phyloP scores from a whole-genome alignment of 35 echinoderm and acorn worm genomes.

The Eucidaris tribuloides region DNA sequence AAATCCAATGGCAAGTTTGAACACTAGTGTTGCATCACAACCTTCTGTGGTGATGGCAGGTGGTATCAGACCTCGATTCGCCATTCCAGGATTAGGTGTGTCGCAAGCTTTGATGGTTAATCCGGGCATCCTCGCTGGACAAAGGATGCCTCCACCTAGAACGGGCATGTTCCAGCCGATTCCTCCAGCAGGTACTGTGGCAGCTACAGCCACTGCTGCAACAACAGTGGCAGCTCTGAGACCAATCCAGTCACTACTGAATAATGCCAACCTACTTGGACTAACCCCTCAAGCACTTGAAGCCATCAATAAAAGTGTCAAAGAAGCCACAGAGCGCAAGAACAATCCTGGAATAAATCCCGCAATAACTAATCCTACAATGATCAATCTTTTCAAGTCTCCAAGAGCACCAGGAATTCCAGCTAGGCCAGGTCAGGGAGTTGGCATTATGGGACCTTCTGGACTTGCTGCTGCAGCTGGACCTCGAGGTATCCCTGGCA shows the following conservation, averaged over 20 bases:
- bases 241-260: constrained; percentile 4
- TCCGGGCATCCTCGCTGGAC: constrained; percentile 7
- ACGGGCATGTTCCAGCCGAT: constrained; percentile 9
- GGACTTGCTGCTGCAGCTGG: not conserved
- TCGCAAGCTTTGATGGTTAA: not conserved
- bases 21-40: not conserved
- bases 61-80: constrained; percentile 3
- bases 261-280: constrained; percentile 1
- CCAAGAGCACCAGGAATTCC: not conserved
- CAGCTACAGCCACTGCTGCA: constrained; percentile 8
- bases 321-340: not conserved
- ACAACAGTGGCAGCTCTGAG: not conserved
- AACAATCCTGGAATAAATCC: too few relatives aligned
- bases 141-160: constrained; percentile 12
- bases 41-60: constrained; percentile 9
- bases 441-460: constrained; percentile 26
- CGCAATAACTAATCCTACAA: not conserved
- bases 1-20: too few relatives aligned
- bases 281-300: constrained; percentile 12
- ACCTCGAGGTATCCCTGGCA: not conserved
- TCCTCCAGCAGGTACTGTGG: not conserved
- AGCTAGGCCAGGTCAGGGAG: not conserved
- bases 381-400: not conserved
- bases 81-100: not conserved
- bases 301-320: not conserved